phyloP scores from a whole-genome alignment of 1,140 invertebrate species.

The Procambarus clarkii region DNA sequence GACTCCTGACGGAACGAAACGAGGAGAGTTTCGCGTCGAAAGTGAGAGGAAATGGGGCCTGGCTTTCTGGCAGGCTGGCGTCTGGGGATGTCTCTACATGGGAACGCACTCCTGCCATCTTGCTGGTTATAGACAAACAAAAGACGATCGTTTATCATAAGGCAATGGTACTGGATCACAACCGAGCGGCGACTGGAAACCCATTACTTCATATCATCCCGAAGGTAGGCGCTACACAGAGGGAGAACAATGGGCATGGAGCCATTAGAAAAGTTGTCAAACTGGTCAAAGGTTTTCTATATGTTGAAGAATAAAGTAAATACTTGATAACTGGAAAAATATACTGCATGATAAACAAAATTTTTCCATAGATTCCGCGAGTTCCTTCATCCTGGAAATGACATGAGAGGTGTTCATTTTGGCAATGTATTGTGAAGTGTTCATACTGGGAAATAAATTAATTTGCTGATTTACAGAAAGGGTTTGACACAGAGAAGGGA shows the following conservation, averaged over 20 bases:
- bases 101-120: constrained; percentile 38
- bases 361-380: no score
- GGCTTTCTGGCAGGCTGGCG: neutral
- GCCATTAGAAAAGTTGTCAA: no score
- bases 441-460: no score
- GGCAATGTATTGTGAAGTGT: no score
- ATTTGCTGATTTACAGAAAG: no score
- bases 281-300: no score
- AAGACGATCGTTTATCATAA: constrained; percentile 29
- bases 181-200: neutral
- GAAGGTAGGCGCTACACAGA: neutral
- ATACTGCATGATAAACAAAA: no score
- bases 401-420: no score
- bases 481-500: no score
- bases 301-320: no score
- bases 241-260: neutral
- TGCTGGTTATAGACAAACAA: constrained; percentile 24
- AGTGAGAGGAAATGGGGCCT: neutral
- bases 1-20: neutral
- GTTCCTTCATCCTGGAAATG: no score
- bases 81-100: constrained; percentile 15
- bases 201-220: constrained; percentile 16
- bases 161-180: neutral
- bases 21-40: neutral
- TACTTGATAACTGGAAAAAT: no score